Conservation (phyloP, 1,140 invertebrate genomes). For the Eurytemora carolleeae region DNA sequence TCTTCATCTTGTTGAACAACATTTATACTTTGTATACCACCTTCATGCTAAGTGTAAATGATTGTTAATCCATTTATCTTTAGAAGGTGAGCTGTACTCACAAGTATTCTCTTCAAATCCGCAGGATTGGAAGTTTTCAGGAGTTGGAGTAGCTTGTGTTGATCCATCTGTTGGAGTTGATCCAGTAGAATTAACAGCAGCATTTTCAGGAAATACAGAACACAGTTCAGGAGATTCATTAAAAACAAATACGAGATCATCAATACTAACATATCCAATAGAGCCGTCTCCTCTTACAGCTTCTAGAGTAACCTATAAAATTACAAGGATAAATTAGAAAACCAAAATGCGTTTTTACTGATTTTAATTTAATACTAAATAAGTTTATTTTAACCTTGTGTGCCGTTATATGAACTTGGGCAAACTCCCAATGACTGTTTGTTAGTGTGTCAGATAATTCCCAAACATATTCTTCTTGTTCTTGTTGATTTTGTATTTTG, state of each 20-base stretch:
- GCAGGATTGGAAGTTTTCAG: not conserved
- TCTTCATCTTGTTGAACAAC: not conserved
- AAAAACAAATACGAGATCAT: not conserved
- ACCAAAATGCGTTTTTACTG: not conserved
- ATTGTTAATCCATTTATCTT: not conserved
- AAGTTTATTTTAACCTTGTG: not conserved
- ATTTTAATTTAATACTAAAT: not conserved
- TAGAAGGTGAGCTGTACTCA: not conserved
- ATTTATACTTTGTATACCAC: not conserved
- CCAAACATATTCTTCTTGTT: not conserved
- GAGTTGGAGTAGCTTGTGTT: not conserved
- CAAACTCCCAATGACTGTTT: not conserved
- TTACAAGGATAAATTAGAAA: not conserved
- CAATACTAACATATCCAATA: not conserved
- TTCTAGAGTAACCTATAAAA: not conserved
- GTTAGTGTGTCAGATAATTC: not conserved
- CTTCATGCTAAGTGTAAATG: not conserved
- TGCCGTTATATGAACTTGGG: not conserved
- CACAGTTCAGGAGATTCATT: too few species aligned
- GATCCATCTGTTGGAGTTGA: not conserved
- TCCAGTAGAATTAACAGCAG: not conserved
- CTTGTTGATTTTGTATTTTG: not conserved
- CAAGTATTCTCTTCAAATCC: not conserved
- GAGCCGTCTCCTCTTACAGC: not conserved
- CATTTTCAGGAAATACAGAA: not conserved